A percentile compares a stretch with the other conserved stretches of the same genome.
Evolutionary conservation across 2,888 invertebrate genomes (phyloP).

Genomic region (Tanytarsus gracilentus): DNA sequence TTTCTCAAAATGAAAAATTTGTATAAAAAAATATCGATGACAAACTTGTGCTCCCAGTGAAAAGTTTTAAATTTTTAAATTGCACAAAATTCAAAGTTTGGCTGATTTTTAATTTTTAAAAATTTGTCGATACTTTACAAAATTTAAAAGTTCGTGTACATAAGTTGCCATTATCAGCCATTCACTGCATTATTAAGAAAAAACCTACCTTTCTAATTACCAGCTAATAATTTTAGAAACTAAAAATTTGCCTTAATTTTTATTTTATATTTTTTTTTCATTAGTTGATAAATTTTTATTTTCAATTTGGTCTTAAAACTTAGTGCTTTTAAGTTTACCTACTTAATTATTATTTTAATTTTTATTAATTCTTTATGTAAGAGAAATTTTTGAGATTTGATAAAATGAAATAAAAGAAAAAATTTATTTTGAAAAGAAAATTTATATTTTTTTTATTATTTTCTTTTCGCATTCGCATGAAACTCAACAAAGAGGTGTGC

Average conservation of each 20-base stretch:
- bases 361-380: neutral
- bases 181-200: slow-evolving; percentile 2
- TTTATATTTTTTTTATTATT: neutral
- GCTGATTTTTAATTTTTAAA: neutral
- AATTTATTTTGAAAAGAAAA: neutral
- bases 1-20: too few relatives aligned
- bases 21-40: too few relatives aligned
- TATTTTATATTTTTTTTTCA: neutral
- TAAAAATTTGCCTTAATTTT: neutral
- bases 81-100: neutral
- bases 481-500: neutral
- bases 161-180: slow-evolving; percentile 12
- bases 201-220: too few relatives aligned
- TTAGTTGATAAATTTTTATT: neutral
- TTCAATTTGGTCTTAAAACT: neutral
- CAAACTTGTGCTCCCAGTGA: too few relatives aligned
- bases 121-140: neutral
- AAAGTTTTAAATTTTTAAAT: neutral
- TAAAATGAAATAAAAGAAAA: neutral
- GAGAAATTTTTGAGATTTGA: neutral
- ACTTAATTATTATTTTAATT: neutral
- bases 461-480: neutral
- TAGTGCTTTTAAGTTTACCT: neutral
- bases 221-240: too few relatives aligned
- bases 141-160: neutral